Conservation (phyloP, 1,140 invertebrate genomes). For the Zaprionus tsacasi region DNA sequence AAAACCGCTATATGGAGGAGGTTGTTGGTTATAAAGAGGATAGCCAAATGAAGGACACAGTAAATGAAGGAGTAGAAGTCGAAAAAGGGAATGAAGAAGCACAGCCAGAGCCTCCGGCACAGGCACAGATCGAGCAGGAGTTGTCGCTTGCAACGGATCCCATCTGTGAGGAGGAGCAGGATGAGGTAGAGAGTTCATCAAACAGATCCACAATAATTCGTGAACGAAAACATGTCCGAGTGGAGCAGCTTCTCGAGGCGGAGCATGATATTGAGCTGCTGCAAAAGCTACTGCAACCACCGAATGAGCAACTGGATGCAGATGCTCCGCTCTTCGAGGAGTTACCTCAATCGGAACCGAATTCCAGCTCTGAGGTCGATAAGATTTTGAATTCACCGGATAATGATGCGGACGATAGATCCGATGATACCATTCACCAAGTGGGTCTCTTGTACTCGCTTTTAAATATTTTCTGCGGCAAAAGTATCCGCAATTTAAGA, state of each 20-base stretch:
- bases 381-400: neutral
- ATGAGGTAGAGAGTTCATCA: neutral
- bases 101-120: neutral
- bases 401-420: neutral
- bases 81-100: neutral
- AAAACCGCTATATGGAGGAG: slow-evolving; percentile 18
- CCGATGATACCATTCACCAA: slow-evolving; percentile 1
- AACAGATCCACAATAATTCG: neutral
- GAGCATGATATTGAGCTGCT: slow-evolving; percentile 54
- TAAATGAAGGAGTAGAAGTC: neutral
- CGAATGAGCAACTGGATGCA: neutral
- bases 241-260: slow-evolving; percentile 51
- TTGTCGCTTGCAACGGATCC: neutral
- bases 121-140: neutral
- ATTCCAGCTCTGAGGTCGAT: slow-evolving; percentile 1
- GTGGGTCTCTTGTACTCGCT: slow-evolving; percentile 24
- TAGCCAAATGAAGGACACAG: neutral
- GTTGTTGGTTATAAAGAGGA: neutral
- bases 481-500: slow-evolving; percentile 35
- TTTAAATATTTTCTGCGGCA: slow-evolving; percentile 29
- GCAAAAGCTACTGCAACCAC: slow-evolving; percentile 41
- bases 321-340: neutral
- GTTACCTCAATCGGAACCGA: neutral
- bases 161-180: slow-evolving; percentile 1
- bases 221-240: slow-evolving; percentile 37